These are phyloP conservation scores for Poeciliopsis presidionis DNA, from an alignment of 2,797 vertebrate species.

Conservation along the genomic window DNA sequence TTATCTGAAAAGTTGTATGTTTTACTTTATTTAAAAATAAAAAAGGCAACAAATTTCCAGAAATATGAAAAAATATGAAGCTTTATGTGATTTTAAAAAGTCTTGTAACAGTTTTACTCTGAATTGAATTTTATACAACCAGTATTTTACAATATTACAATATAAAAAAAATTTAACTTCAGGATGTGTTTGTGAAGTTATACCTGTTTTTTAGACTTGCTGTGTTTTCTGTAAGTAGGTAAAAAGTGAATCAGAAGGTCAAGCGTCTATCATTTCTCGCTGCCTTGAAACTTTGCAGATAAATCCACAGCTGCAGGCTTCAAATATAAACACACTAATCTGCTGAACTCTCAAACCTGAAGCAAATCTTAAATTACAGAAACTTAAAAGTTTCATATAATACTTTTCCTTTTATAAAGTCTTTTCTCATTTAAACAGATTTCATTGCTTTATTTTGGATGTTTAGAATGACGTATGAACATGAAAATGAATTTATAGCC, in stretches of 20 bases:
- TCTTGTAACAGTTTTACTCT: too few relatives aligned
- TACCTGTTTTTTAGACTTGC: neutral
- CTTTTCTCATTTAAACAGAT: neutral
- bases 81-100: too few relatives aligned
- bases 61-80: too few relatives aligned
- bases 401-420: neutral
- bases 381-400: neutral
- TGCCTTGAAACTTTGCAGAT: slow-evolving; percentile 49
- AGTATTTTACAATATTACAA: neutral
- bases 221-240: neutral
- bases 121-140: neutral
- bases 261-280: slow-evolving; percentile 22
- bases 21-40: too few relatives aligned
- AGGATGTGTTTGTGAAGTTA: neutral
- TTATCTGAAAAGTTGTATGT: too few relatives aligned
- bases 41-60: too few relatives aligned
- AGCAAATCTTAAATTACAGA: slow-evolving; percentile 14
- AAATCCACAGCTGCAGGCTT: slow-evolving; percentile 53
- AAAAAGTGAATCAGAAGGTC: slow-evolving; percentile 41
- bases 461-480: too few relatives aligned
- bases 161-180: neutral
- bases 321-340: slow-evolving; percentile 62
- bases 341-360: slow-evolving; percentile 49
- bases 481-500: neutral
- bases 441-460: neutral